phyloP scores from a whole-genome alignment of 2,797 vertebrate genomes.

The Otolemur crassicaudatus region DNA sequence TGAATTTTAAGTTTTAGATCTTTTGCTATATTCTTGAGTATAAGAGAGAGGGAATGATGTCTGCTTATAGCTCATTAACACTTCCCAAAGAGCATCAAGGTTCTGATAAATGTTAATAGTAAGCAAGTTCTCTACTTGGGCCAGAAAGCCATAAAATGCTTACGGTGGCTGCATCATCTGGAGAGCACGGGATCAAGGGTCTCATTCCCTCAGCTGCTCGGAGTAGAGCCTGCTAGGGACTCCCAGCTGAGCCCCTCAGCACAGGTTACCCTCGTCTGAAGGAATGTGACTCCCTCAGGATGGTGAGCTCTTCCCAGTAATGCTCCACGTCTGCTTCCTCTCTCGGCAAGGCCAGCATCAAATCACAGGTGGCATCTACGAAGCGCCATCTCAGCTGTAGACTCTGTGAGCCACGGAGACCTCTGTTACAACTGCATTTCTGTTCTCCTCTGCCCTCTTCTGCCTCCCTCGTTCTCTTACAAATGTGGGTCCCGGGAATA shows the following conservation, averaged over 20 bases:
- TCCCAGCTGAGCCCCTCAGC: not conserved
- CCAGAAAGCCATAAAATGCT: not conserved
- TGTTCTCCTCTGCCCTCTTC: not conserved
- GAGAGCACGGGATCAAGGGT: not conserved
- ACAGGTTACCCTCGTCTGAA: not conserved
- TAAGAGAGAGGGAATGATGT: not conserved
- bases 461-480: not conserved
- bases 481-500: not conserved
- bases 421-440: not conserved
- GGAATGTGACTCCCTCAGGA: not conserved
- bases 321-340: not conserved
- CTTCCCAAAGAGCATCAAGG: not conserved
- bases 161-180: not conserved
- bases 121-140: not conserved
- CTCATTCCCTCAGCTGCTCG: not conserved
- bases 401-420: not conserved
- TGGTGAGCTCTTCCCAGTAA: not conserved
- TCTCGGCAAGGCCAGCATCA: not conserved
- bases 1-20: not conserved
- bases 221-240: not conserved
- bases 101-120: not conserved
- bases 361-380: not conserved
- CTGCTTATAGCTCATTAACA: conserved; percentile 1
- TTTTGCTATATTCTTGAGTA: not conserved
- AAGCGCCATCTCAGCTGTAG: not conserved